Percentiles rank a stretch among this genome's conserved stretches.
phyloP scores from a whole-genome alignment of 2,888 invertebrate species.

The Troilus luridus region DNA sequence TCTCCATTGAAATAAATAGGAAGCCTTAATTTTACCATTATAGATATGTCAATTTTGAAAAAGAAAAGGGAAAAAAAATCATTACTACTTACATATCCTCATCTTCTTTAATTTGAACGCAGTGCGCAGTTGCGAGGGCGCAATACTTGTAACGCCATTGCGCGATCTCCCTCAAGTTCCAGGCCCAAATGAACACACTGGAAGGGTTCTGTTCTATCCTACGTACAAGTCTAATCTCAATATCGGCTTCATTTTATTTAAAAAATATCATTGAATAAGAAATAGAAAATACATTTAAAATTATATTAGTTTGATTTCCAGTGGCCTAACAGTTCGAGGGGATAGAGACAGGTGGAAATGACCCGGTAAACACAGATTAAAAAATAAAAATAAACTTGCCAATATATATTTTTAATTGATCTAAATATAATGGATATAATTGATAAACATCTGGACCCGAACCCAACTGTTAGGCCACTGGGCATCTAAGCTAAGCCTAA shows the following conservation, averaged over 20 bases:
- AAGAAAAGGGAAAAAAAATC: neutral
- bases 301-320: constrained; percentile 12
- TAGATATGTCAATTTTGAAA: too few species aligned
- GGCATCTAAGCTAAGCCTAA: neutral
- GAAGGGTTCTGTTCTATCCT: neutral
- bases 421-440: neutral
- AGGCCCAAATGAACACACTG: constrained; percentile 20
- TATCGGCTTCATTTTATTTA: neutral
- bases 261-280: neutral
- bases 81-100: neutral
- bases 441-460: neutral
- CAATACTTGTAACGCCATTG: constrained; percentile 21
- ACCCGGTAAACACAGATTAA: neutral
- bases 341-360: neutral
- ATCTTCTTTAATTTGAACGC: neutral
- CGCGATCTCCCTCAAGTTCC: neutral
- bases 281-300: constrained; percentile 27
- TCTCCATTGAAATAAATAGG: too few species aligned
- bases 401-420: neutral
- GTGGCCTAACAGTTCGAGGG: neutral
- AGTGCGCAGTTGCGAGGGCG: neutral
- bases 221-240: constrained; percentile 11
- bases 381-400: neutral
- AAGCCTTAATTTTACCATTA: too few species aligned
- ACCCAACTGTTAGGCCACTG: constrained; percentile 17